phyloP scores from a whole-genome alignment of 1,140 invertebrate genomes.

The Neodiprion fabricii region DNA sequence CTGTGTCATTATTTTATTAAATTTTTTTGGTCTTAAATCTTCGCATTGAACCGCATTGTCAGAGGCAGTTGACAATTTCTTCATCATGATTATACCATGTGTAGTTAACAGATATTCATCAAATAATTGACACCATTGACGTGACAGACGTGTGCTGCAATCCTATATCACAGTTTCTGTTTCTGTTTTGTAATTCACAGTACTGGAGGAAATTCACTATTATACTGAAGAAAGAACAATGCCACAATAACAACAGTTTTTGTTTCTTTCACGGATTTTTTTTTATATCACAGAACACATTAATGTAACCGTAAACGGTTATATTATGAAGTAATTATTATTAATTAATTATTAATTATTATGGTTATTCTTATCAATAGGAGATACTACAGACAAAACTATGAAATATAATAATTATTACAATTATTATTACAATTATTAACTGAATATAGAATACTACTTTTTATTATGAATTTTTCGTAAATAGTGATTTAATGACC shows the following conservation, averaged over 20 bases:
- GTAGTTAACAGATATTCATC: too few relatives aligned
- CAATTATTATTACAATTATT: slow-evolving; percentile 45
- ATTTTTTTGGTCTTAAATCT: too few relatives aligned
- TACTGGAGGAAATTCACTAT: slow-evolving; percentile 46
- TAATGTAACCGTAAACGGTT: slow-evolving; percentile 26
- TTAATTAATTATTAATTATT: slow-evolving; percentile 37
- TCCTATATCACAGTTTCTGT: neutral
- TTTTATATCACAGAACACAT: slow-evolving; percentile 35
- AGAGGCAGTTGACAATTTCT: too few relatives aligned
- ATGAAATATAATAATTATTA: slow-evolving; percentile 39
- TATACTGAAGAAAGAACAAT: slow-evolving; percentile 43
- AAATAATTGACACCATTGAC: neutral
- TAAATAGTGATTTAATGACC: slow-evolving; percentile 49
- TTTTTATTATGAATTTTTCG: slow-evolving; percentile 52
- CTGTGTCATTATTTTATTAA: too few relatives aligned
- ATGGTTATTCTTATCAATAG: slow-evolving; percentile 34
- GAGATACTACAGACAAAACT: slow-evolving; percentile 40
- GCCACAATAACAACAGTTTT: slow-evolving; percentile 29
- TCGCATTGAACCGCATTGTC: too few relatives aligned
- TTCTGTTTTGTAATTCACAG: slow-evolving; percentile 13
- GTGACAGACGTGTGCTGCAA: neutral
- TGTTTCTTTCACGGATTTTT: slow-evolving; percentile 20
- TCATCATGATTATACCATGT: too few relatives aligned
- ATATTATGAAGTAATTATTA: slow-evolving; percentile 33
- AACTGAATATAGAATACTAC: slow-evolving; percentile 48